Base-by-base conservation (phyloP, 2,888 invertebrate species). In the Rutpela maculata region DNA sequence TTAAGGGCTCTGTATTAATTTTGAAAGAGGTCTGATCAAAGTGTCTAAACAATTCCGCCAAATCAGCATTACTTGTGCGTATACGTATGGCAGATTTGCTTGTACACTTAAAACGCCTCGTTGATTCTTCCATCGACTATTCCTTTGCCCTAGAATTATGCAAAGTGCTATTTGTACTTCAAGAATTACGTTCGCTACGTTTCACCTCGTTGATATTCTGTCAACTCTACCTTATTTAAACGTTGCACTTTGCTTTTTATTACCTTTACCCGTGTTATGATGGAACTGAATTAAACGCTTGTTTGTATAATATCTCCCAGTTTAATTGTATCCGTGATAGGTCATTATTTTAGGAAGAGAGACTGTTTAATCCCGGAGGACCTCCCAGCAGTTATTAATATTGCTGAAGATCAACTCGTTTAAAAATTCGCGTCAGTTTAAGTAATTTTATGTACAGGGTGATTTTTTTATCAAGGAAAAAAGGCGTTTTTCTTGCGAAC, bases 171-270 rank as follows among this genome's bases (percentile, higher is more conserved):
- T 75, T 78, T 78, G 72, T 78, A 75, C 75, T 75, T 72, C 15
- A 43, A 22, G 67, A 68, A 78, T 78, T 74, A 75, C 60, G 50
- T 70, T 31, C 66, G 59, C 70, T 60, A 62, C 78, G 65, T 75
- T 75, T 57, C 75, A 77, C 66, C 72, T 79, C 68, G 78, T 80
- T 60, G 74, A 76, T 69, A 63, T 78, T 63, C 80, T 75, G 63
- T 78, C 78, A 72, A 68, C 74, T 73, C 67, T 26, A 67, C 72
- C 73, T 72, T 67, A 62, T 73, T 76, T 72, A 66, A 76, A 75
- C 18, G 69, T 73, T 69, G 60, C 62, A 68, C 17, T 57, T 66
- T 62, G 17, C 59, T n/a, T 76, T 76, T 76, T 76, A 70, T 70
- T 18, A 19, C 63, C 55, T 19, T 22, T 9, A 31, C 67, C 59